Conservation (phyloP, 2,113 vertebrate species). For the Oophaga pumilio region DNA sequence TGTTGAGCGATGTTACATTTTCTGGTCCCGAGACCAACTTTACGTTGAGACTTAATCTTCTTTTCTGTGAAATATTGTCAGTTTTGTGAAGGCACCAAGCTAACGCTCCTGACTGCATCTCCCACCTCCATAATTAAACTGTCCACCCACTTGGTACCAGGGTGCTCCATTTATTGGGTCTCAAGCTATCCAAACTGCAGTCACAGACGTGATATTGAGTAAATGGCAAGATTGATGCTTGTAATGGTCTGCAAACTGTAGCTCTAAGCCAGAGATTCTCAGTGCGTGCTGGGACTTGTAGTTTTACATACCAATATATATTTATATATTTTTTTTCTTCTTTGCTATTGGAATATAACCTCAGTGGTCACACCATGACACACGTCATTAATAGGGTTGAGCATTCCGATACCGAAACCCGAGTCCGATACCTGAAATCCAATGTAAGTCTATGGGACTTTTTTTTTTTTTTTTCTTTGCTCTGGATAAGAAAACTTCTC, state of each 20-base stretch:
- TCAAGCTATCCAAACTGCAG: background rate
- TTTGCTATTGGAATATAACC: no score
- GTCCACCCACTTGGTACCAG: conserved; percentile 31
- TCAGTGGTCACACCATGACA: background rate
- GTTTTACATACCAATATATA: no score
- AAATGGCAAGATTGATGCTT: background rate
- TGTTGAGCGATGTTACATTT: no score
- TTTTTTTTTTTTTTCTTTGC: background rate
- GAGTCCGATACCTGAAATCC: no score
- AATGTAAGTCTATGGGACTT: no score
- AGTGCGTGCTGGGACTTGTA: background rate
- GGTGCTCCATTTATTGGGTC: conserved; percentile 16
- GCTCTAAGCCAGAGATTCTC: background rate
- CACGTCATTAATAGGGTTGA: no score
- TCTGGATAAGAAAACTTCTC: background rate
- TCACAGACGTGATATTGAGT: background rate
- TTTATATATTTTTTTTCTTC: background rate
- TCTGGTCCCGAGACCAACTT: background rate
- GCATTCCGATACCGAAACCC: no score
- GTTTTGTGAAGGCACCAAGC: background rate
- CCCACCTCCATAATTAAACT: conserved; percentile 35
- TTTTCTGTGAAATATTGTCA: background rate
- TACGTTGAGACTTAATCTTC: background rate
- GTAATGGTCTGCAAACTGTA: background rate
- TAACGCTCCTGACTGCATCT: background rate